Base-by-base conservation (phyloP, 1,140 invertebrate genomes). In the Drosophila orena region DNA sequence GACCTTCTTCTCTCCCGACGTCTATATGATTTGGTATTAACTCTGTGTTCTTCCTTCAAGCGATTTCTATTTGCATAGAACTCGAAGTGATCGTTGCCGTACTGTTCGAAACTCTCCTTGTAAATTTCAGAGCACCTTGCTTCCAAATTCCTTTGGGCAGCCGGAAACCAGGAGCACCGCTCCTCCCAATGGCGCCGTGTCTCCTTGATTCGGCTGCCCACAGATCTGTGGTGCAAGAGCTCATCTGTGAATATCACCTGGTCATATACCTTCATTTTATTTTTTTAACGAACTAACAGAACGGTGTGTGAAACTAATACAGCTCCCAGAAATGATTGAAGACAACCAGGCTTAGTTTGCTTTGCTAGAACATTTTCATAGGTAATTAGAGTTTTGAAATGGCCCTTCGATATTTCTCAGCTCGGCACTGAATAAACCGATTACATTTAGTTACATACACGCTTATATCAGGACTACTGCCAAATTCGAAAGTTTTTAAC, bases 371-470 rank as follows among this genome's bases (percentile, higher is more conserved):
- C 2, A 15, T 10, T 30, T 30, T 3, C 24, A 30, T 10, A 10
- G 2, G 6, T 6, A 15, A 40, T 14, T n/a, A 1, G 1, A 38
- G 1, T 38, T 38, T 20, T 30, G 30, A 30, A 30, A 30, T 10
- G 30, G 8, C 30, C 8, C 3, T 8, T 30, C 8, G 4, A 47
- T 10, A 27, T 46, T 24, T 44, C 2, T 12, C 76, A 80, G 56
- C 73, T 74, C 77, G 68, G 35, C 68, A 77, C 69, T 61, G 50
- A 52, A 62, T 60, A 54, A 44, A n/a, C 56, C 15, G 15, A 22
- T 42, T 20, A 61, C 57, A 52, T 57, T 37, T 35, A 60, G 30
- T 30, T 22, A 38, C 35, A 61, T 24, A 76, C 34, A 37, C 35
- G 55, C 40, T 42, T 34, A 58, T 40, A 57, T 34, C 22, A 42